Conservation (phyloP, 1,140 invertebrate genomes). For the Grapholita molesta region DNA sequence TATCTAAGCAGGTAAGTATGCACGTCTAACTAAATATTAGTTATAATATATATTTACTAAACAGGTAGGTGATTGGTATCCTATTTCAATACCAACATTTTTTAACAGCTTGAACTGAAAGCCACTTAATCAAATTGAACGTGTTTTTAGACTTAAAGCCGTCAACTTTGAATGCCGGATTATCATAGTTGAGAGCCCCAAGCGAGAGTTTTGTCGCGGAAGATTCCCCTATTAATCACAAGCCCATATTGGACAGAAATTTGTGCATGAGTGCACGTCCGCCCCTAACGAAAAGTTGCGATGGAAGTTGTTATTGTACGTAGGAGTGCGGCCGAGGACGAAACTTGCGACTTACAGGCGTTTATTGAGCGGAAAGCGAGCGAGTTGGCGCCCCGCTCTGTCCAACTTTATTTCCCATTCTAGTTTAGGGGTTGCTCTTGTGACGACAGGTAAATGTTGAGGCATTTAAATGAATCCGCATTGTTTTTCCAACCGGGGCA, state of each 20-base stretch:
- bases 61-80: too few species aligned
- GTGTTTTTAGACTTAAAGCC: neutral
- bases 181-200: constrained; percentile 19
- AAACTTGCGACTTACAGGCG: constrained; percentile 25
- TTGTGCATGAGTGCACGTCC: constrained; percentile 18
- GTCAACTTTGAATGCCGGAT: neutral
- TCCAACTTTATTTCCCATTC: constrained; percentile 8
- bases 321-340: constrained; percentile 16
- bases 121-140: neutral
- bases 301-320: constrained; percentile 38
- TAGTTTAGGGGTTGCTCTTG: constrained; percentile 2
- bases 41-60: too few species aligned
- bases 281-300: constrained; percentile 36
- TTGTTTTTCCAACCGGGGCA: neutral
- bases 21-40: too few species aligned
- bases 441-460: constrained; percentile 15
- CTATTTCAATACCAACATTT: neutral
- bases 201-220: constrained; percentile 19
- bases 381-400: constrained; percentile 14
- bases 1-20: too few species aligned
- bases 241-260: constrained; percentile 15
- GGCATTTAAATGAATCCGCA: constrained; percentile 1
- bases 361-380: constrained; percentile 42
- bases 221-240: constrained; percentile 26
- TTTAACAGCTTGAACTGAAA: neutral